Base-by-base conservation (phyloP, 2,113 vertebrate species). In the Alexandromys fortis region DNA sequence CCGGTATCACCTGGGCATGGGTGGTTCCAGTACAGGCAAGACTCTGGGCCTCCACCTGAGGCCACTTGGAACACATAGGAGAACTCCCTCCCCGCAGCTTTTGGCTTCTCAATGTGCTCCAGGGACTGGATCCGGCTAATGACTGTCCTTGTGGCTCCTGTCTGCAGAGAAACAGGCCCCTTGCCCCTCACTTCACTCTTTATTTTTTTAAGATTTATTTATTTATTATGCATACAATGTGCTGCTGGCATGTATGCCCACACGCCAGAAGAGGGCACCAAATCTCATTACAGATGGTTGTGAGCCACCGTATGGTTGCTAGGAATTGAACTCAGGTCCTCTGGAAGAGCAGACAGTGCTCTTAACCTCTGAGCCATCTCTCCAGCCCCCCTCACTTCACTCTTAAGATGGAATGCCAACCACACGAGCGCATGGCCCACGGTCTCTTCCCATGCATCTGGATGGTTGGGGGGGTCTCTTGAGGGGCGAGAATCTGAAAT, bases 101-200 rank as follows among this genome's bases (percentile, higher is more conserved):
- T 52, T 8, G 6, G 45, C 58, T 24, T 22, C n/a, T 1, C 14
- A 0, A 0, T 0, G 0, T 17, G 30, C 45, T 19, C 26, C n/a
- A 55, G 52, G 72, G 49, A 33, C 45, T 7, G 3, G 47, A 16
- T 1, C 0, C 33, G 1, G 30, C 85, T 3, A 2, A 58, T 61
- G 68, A 38, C 3, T 0, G 7, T 58, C 47, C 28, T 12, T 35
- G 28, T 30, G 68, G 17, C 61, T 17, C 2, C 0, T 28, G 49
- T n/a, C 33, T 52, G 17, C 63, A 35, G 35, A 67, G 55, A 28
- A 63, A 28, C 24, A 14, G 5, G 30, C 3, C 24, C 9, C 67
- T 12, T 22, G 68, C 3, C 33, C 11, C 86, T 24, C 49, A 14
- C 21, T 35, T 72, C 49, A 5, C 16, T 22, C 9, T 76, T 14